Conservation (phyloP, 2,888 invertebrate species). For the Hirtodrosophila trivittata region DNA sequence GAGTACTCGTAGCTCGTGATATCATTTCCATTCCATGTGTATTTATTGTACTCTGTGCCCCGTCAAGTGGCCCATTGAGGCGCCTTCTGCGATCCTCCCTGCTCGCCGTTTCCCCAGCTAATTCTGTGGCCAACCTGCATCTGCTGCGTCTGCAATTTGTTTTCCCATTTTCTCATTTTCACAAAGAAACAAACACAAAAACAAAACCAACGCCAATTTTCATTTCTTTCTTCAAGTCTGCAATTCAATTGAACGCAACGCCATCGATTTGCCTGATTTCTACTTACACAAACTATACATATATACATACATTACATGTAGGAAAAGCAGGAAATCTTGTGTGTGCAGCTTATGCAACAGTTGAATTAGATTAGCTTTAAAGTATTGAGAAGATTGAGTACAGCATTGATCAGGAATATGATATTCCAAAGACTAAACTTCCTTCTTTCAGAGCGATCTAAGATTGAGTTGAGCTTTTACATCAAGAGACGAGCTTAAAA, state of each 20-base stretch:
- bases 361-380: background rate
- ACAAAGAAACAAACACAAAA: conserved; percentile 16
- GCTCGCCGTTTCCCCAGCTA: conserved; percentile 18
- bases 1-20: background rate
- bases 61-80: conserved; percentile 61
- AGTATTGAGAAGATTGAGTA: background rate
- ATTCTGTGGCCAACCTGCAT: conserved; percentile 28
- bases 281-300: background rate
- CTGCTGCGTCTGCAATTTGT: conserved; percentile 38
- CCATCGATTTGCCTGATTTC: conserved; percentile 9
- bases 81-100: conserved; percentile 43
- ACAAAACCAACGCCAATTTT: conserved; percentile 31
- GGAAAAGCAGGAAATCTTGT: no score
- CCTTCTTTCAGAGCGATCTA: no score
- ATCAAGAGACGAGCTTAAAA: no score
- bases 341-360: conserved; percentile 10
- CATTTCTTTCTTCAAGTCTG: background rate
- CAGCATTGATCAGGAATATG: no score
- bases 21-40: conserved; percentile 2
- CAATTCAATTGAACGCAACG: conserved; percentile 10
- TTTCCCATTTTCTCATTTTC: conserved; percentile 29
- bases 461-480: no score
- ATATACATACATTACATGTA: no score
- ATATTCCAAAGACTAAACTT: no score
- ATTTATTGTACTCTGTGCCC: conserved; percentile 18